Percentiles rank a stretch among this genome's conserved stretches.
Evolutionary conservation across 2,888 invertebrate species (phyloP).

Genomic region (Trilocha varians): DNA sequence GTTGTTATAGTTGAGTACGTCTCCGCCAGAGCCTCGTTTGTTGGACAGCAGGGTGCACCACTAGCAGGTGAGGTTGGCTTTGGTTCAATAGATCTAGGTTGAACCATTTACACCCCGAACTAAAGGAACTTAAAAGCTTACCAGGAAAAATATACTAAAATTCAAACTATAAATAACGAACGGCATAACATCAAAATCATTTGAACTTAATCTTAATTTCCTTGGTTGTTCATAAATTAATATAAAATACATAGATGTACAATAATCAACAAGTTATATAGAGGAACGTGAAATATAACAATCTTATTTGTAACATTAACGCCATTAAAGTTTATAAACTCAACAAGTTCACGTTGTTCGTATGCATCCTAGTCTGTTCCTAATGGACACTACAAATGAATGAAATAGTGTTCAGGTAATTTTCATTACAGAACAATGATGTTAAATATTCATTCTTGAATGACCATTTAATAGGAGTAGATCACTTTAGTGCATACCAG

Average conservation of each 20-base stretch:
- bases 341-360: not conserved
- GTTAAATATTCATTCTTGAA: no score
- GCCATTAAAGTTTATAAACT: not conserved
- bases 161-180: no score
- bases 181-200: no score
- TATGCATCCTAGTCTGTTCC: no score
- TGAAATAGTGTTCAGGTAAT: no score
- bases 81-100: not conserved
- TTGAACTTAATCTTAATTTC: no score
- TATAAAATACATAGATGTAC: not conserved
- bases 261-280: not conserved
- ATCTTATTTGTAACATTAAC: not conserved
- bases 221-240: no score
- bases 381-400: no score
- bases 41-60: not conserved
- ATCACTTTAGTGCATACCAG: no score
- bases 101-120: not conserved
- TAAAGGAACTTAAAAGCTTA: slow-evolving; percentile 5
- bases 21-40: not conserved
- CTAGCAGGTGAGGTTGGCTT: not conserved
- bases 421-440: no score
- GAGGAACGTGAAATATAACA: slow-evolving; percentile 1
- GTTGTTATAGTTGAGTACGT: not conserved
- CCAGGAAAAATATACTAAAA: no score
- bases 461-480: no score